Evolutionary conservation across 2,797 vertebrate species (phyloP).

Genomic region (Odontamblyopus lacepedii): DNA sequence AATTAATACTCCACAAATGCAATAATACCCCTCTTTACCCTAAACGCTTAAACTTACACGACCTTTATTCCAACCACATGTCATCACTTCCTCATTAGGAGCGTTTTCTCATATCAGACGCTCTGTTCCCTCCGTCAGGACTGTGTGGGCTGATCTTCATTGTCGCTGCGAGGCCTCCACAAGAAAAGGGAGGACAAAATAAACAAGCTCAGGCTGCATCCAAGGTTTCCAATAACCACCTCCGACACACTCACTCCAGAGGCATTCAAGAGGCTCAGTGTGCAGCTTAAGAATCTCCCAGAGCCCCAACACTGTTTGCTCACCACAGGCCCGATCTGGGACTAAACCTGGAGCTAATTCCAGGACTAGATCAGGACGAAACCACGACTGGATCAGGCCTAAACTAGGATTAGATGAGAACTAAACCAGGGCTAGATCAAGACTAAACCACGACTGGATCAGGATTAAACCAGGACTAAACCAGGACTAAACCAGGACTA

Average conservation of each 20-base stretch:
- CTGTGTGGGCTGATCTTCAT: constrained; percentile 33
- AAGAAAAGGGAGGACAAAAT: constrained; percentile 62
- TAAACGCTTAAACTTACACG: background rate
- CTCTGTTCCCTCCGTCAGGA: constrained; percentile 38
- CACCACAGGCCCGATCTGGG: constrained; percentile 47
- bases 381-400: background rate
- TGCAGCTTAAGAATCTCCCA: constrained; percentile 43
- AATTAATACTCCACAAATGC: no score
- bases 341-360: background rate
- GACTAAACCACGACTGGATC: background rate
- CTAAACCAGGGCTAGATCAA: background rate
- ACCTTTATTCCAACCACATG: background rate
- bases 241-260: constrained; percentile 38
- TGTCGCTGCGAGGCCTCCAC: constrained; percentile 61
- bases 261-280: constrained; percentile 42
- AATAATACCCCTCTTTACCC: no score
- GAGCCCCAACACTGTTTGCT: constrained; percentile 44
- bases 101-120: constrained; percentile 15
- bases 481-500: background rate
- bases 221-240: constrained; percentile 66
- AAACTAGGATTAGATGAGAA: background rate
- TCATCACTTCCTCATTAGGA: background rate
- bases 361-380: background rate
- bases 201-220: constrained; percentile 57
- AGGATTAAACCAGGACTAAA: background rate